Base-by-base conservation (phyloP, 2,113 vertebrate species). In the Bubo scandiacus region DNA sequence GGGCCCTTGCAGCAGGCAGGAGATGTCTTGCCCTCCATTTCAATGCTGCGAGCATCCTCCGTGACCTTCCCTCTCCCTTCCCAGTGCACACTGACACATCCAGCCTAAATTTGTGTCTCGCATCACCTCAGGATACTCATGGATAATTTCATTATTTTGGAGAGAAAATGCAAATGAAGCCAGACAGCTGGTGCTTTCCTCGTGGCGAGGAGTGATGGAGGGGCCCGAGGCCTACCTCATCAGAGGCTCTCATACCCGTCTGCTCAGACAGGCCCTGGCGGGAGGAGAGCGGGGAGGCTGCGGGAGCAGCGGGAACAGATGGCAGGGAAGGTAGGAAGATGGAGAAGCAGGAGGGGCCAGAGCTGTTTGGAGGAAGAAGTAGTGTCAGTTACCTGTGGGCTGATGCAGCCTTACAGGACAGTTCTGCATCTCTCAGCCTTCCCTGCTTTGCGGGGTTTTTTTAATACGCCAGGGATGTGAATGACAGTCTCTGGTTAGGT, bases 141-240 rank as follows among this genome's bases (percentile, higher is more conserved):
- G 99, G 99, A 98, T 99, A 99, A 99, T 99, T 99, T 99, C 99
- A 99, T 99, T 99, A 99, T 99, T 99, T 99, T 97, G 97, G 98
- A 98, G 98, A 98, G 98, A 98, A 98, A 98, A 99, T 99, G 99
- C 98, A 99, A 99, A 99, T 99, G 99, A 99, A 98, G 98, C 97
- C 98, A 99, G 99, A 99, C 99, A 99, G 99, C 99, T 99, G 99
- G 98, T 97, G 98, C 98, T 96, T 98, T 98, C 98, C 98, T 99
- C 65, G 66, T 98, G 98, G 99, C 98, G 93, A 98, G 98, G 98
- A 98, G 98, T 99, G 99, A 99, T 98, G 98, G 98, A 99, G 98
- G 98, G 98, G 98, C 98, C 97, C 42, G 97, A 98, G 98, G 98
- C 98, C 98, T 98, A 98, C 97, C 98, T 98, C 98, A 96, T 98